These are phyloP conservation scores for Chiroxiphia lanceolata DNA, from an alignment of 2,797 vertebrate genomes.

Conservation along the genomic window DNA sequence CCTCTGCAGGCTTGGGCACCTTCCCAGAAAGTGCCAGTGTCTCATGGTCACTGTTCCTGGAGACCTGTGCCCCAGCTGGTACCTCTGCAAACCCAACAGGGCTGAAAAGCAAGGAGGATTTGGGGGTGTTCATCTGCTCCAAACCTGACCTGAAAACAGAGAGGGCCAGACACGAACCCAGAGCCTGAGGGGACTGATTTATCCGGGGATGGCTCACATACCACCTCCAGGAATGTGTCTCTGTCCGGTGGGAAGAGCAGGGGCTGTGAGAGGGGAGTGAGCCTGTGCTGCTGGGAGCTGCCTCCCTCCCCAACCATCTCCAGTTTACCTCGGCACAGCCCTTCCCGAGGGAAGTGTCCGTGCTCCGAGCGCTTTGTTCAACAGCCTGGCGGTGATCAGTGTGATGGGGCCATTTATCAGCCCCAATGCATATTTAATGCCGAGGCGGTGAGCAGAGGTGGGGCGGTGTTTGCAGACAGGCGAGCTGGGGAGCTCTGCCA, in stretches of 20 bases:
- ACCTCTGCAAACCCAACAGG: not conserved
- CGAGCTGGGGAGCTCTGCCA: not conserved
- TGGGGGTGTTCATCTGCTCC: not conserved
- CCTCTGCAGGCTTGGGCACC: not conserved
- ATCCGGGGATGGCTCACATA: not conserved
- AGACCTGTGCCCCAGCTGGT: not conserved
- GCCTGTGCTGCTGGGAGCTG: not conserved
- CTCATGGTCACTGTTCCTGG: not conserved
- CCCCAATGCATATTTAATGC: slow-evolving; percentile 25
- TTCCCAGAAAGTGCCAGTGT: not conserved
- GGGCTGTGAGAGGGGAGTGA: rapidly evolving
- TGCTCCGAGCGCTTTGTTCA: not conserved
- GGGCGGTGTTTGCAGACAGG: not conserved
- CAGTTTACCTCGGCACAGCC: not conserved
- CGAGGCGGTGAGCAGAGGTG: not conserved
- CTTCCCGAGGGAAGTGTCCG: not conserved
- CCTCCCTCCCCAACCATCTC: not conserved
- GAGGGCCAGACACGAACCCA: rapidly evolving
- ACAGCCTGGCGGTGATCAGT: not conserved
- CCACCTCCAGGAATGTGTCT: not conserved
- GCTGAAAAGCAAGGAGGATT: not conserved
- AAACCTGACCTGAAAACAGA: not conserved
- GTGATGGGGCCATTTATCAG: not conserved
- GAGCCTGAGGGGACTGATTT: not conserved
- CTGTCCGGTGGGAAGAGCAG: not conserved